Conservation (phyloP, 2,797 vertebrate species). For the Kryptopterus vitreolus region DNA sequence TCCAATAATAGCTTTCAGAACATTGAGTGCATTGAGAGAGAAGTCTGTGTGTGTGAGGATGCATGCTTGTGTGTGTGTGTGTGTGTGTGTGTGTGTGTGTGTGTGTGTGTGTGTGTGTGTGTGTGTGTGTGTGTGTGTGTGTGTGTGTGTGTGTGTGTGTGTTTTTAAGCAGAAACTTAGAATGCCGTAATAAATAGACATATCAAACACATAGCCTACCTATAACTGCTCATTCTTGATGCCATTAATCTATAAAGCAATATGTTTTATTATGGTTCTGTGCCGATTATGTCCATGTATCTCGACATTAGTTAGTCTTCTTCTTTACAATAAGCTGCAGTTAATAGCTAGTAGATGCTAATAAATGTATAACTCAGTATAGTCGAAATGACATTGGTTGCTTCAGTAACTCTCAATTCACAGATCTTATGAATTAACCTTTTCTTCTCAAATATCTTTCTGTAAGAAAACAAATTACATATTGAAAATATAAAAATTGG, state of each 20-base stretch:
- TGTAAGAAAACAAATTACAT: slow-evolving; percentile 35
- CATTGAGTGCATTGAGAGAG: not conserved
- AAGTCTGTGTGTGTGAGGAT: not conserved
- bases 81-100: not conserved
- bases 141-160: not conserved
- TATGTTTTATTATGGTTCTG: slow-evolving; percentile 6
- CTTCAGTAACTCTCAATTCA: not conserved
- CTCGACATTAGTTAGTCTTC: not conserved
- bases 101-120: slow-evolving; percentile 4
- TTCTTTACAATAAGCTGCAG: not conserved
- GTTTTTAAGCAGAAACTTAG: too few relatives aligned
- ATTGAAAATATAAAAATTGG: slow-evolving; percentile 8
- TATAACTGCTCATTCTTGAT: not conserved
- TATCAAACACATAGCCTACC: not conserved
- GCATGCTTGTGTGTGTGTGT: not conserved
- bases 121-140: not conserved
- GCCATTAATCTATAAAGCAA: not conserved
- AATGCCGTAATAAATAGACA: slow-evolving; percentile 4
- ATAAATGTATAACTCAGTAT: not conserved
- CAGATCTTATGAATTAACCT: not conserved
- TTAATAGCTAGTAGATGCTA: not conserved
- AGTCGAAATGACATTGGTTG: too few relatives aligned
- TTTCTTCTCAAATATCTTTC: not conserved
- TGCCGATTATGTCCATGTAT: not conserved
- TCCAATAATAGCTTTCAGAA: too few relatives aligned